Evolutionary conservation across 2,113 vertebrate genomes (phyloP).

Genomic region (Benitochromis conjunctus): DNA sequence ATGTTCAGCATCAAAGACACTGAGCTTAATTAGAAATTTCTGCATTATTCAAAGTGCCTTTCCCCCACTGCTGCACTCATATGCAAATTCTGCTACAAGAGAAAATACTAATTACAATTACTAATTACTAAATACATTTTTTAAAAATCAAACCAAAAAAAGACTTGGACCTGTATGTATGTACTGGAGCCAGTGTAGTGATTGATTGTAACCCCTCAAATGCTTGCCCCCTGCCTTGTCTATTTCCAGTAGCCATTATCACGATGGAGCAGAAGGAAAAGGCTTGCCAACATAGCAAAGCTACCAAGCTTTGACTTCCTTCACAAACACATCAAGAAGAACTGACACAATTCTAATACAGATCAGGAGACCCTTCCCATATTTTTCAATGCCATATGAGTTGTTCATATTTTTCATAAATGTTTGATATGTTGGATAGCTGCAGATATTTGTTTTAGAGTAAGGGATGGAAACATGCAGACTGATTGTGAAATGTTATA

Average conservation of each 20-base stretch:
- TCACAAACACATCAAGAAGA: conserved; percentile 14
- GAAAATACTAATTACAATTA: background rate
- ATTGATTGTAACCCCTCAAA: background rate
- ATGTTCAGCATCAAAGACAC: background rate
- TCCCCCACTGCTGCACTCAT: background rate
- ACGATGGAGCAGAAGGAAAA: conserved; percentile 37
- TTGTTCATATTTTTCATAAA: conserved; percentile 59
- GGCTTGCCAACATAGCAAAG: background rate
- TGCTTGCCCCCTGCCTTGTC: background rate
- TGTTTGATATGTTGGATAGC: conserved; percentile 57
- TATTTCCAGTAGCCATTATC: conserved; percentile 44
- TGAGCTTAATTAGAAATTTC: background rate
- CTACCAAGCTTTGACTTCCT: conserved; percentile 25
- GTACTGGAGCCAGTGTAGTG: background rate
- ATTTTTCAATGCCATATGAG: conserved; percentile 50
- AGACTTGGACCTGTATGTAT: background rate
- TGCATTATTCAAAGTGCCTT: background rate
- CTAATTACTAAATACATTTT: no score
- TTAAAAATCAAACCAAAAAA: background rate
- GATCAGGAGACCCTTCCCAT: background rate
- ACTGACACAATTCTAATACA: conserved; percentile 5
- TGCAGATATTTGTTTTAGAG: conserved; percentile 49
- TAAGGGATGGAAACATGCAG: conserved; percentile 32
- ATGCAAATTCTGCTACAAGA: background rate
- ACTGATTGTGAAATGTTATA: conserved; percentile 67